Evolutionary conservation across 2,888 invertebrate species (phyloP).

Genomic region (Tholera decimalis): DNA sequence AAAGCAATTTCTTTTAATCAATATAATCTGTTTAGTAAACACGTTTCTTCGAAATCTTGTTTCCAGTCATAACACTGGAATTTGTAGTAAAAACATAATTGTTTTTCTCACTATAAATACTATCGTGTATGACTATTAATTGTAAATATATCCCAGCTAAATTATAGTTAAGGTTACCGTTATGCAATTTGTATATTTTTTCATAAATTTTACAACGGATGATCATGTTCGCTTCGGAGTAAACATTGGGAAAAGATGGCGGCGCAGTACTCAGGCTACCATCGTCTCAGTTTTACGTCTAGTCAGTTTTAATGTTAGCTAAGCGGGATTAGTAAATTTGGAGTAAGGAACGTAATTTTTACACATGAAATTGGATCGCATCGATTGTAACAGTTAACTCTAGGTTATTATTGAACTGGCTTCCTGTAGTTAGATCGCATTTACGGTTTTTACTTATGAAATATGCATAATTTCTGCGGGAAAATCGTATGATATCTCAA

Average conservation of each 20-base stretch:
- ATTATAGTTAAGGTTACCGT: slow-evolving; percentile 81
- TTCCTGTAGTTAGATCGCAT: slow-evolving; percentile 68
- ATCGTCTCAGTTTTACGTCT: slow-evolving; percentile 82
- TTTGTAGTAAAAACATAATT: slow-evolving; percentile 60
- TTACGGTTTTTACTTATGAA: slow-evolving; percentile 62
- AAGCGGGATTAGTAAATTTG: slow-evolving; percentile 75
- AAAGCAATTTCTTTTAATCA: slow-evolving; percentile 31
- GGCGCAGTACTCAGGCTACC: slow-evolving; percentile 5
- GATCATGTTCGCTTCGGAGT: slow-evolving; percentile 78
- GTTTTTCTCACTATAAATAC: slow-evolving; percentile 60
- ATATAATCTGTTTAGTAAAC: slow-evolving; percentile 4
- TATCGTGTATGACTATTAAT: slow-evolving; percentile 58
- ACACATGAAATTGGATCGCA: slow-evolving; percentile 67
- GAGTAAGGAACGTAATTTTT: slow-evolving; percentile 72
- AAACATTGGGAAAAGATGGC: slow-evolving; percentile 76
- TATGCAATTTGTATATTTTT: slow-evolving; percentile 88
- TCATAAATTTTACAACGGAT: slow-evolving; percentile 77
- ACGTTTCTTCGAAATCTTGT: slow-evolving; percentile 36
- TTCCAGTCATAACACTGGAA: slow-evolving; percentile 33
- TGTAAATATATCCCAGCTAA: slow-evolving; percentile 84
- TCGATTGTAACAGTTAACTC: slow-evolving; percentile 69
- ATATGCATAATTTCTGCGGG: slow-evolving; percentile 58
- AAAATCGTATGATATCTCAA: slow-evolving; percentile 51
- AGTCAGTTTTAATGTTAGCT: slow-evolving; percentile 86
- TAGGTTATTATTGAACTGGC: slow-evolving; percentile 72